Evolutionary conservation across 2,113 vertebrate species (phyloP).

Genomic region (Ornithorhynchus anatinus): DNA sequence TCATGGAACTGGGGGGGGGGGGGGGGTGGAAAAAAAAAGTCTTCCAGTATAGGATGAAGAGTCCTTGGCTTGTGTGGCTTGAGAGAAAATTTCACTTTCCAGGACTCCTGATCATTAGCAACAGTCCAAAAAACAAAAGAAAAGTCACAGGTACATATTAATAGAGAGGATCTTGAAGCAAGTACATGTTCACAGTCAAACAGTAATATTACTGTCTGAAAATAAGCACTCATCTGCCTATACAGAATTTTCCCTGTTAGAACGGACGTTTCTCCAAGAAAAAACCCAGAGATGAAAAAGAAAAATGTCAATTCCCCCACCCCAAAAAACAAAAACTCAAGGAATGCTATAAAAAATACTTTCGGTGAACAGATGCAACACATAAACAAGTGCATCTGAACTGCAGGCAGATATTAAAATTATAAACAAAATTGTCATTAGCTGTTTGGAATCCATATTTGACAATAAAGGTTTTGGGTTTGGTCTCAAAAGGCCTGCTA

Average conservation of each 20-base stretch:
- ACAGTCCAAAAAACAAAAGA: constrained; percentile 57
- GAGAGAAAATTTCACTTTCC: constrained; percentile 74
- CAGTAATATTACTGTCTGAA: constrained; percentile 54
- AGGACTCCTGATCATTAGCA: constrained; percentile 50
- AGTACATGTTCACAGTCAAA: constrained; percentile 67
- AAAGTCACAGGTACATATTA: constrained; percentile 62
- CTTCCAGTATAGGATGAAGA: constrained; percentile 64
- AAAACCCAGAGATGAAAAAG: constrained; percentile 29
- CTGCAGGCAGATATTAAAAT: constrained; percentile 36
- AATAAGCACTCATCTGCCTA: constrained; percentile 60
- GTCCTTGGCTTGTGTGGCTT: constrained; percentile 69
- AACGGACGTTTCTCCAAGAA: constrained; percentile 29
- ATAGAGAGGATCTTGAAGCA: constrained; percentile 62
- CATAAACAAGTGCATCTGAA: constrained; percentile 50
- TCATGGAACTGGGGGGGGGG: no score
- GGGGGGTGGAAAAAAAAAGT: constrained; percentile 48
- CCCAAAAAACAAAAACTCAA: constrained; percentile 36
- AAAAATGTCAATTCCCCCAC: constrained; percentile 46
- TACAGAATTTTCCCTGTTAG: constrained; percentile 51
- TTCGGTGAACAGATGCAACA: constrained; percentile 53
- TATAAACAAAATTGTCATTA: no score
- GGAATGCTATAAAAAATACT: background rate
- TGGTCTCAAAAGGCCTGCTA: no score
- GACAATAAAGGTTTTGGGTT: constrained; percentile 46
- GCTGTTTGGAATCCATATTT: no score